Percentiles rank a stretch among this genome's conserved stretches.
Conservation (phyloP, 2,797 vertebrate species). For the Aulostomus chinensis region DNA sequence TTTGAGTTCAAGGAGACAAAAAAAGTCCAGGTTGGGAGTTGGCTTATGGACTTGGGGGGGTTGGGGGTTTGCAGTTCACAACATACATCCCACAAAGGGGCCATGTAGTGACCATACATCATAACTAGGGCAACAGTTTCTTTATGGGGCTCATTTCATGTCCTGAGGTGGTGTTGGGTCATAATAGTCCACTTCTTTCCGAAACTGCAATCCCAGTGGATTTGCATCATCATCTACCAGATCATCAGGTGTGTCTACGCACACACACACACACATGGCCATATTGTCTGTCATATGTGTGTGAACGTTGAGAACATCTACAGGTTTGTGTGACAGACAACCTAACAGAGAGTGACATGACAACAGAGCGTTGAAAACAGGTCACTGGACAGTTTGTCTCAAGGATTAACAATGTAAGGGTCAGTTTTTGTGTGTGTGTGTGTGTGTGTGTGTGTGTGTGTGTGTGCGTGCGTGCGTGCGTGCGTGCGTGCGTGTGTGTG, state of each 20-base stretch:
- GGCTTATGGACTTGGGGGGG: no score
- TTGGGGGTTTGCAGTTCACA: no score
- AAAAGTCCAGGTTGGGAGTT: no score
- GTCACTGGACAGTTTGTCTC: constrained; percentile 63
- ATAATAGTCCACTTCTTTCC: no score
- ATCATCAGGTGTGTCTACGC: not conserved
- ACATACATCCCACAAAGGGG: no score
- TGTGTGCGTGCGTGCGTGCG: constrained; percentile 22
- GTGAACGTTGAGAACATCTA: constrained; percentile 54
- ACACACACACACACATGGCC: no score
- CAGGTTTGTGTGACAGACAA: constrained; percentile 58
- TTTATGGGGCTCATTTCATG: no score
- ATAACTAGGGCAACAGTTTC: no score
- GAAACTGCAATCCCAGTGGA: no score
- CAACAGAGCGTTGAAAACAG: constrained; percentile 48
- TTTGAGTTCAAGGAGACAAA: no score
- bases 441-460: constrained; percentile 14
- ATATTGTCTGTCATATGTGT: not conserved
- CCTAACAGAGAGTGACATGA: constrained; percentile 36
- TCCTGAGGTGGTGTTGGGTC: no score
- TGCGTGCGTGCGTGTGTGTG: constrained; percentile 31
- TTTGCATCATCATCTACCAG: not conserved
- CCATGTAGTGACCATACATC: no score
- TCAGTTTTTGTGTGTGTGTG: constrained; percentile 15
- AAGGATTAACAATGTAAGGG: constrained; percentile 31